Evolutionary conservation across 92 coral and sea anemone genomes (phyloP).

Genomic region (Actinernus sp.): DNA sequence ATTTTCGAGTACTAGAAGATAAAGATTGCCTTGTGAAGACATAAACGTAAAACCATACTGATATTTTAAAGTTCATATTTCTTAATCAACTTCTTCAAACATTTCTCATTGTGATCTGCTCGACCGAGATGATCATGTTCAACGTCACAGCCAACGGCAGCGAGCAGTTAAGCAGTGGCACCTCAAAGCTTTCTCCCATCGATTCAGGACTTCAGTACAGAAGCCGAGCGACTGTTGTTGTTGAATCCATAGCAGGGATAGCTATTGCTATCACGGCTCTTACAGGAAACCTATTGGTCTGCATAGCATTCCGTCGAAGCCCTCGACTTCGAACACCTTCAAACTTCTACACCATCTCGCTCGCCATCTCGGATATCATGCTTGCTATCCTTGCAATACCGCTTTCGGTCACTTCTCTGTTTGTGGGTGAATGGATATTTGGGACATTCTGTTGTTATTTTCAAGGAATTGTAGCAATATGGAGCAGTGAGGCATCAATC

Average conservation of each 20-base stretch:
- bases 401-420: constrained; percentile 10
- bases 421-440: constrained; percentile 22
- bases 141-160: too few relatives aligned
- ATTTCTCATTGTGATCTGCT: too few relatives aligned
- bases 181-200: too few relatives aligned
- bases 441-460: constrained; percentile 14
- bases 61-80: too few relatives aligned
- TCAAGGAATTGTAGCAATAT: constrained; percentile 24
- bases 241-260: constrained; percentile 7
- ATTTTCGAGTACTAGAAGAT: too few relatives aligned
- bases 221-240: background rate
- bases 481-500: constrained; percentile 42
- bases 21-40: too few relatives aligned
- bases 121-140: too few relatives aligned
- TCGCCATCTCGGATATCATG: constrained; percentile 25
- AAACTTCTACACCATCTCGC: constrained; percentile 27
- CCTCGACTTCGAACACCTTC: background rate
- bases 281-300: constrained; percentile 16
- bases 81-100: too few relatives aligned
- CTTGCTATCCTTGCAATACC: constrained; percentile 26
- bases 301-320: constrained; percentile 1
- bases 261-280: background rate
- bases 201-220: constrained; percentile 8
- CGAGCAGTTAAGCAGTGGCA: too few relatives aligned
- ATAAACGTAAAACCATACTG: too few relatives aligned